Conservation (phyloP, 2,113 vertebrate species). For the Nestor notabilis region DNA sequence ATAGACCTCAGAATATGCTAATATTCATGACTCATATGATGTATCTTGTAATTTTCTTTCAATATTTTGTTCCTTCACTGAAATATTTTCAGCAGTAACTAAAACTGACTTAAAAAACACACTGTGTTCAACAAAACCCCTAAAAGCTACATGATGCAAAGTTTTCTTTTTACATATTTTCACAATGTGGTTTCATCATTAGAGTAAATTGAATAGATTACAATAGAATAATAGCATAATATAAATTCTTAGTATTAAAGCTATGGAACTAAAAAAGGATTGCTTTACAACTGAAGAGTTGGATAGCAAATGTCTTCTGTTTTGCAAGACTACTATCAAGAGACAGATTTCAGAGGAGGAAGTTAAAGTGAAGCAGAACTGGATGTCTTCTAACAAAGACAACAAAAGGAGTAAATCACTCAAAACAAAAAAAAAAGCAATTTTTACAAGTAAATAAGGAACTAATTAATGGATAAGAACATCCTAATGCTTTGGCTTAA, state of each 20-base stretch:
- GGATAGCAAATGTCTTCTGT: neutral
- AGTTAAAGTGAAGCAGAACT: neutral
- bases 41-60: neutral
- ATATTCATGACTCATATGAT: neutral
- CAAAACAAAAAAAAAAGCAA: neutral
- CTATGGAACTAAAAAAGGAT: neutral
- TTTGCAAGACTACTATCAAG: neutral
- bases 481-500: neutral
- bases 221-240: neutral
- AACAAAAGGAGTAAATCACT: neutral
- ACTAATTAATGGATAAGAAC: neutral
- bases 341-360: neutral
- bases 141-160: neutral
- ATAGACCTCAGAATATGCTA: neutral
- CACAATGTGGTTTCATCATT: neutral
- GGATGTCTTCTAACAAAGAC: neutral
- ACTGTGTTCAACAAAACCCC: neutral
- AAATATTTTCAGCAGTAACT: neutral
- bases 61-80: neutral
- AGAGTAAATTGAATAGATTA: neutral
- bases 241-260: neutral
- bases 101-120: neutral
- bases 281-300: neutral
- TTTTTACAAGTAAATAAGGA: neutral
- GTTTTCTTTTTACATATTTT: neutral